These are phyloP conservation scores for Pandemis cinnamomeana DNA, from an alignment of 2,888 invertebrate genomes.

Conservation along the genomic window DNA sequence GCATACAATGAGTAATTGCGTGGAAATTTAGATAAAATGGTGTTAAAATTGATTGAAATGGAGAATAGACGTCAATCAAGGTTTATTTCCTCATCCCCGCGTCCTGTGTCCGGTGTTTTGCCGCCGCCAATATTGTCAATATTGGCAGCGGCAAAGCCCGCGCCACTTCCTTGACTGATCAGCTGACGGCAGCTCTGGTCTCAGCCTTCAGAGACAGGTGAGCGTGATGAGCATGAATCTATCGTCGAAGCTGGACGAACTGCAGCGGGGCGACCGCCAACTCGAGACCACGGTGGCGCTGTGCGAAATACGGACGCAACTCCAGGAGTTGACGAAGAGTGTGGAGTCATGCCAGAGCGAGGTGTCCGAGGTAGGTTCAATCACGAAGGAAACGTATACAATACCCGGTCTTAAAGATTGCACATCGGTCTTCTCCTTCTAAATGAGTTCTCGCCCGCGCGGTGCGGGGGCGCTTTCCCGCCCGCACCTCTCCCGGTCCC, in stretches of 20 bases:
- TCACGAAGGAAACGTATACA: too few relatives aligned
- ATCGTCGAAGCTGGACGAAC: slow-evolving; percentile 96
- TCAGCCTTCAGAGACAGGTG: slow-evolving; percentile 98
- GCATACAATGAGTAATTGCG: too few relatives aligned
- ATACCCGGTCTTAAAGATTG: too few relatives aligned
- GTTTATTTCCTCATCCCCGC: neutral
- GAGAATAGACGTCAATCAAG: neutral
- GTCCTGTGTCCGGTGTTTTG: neutral
- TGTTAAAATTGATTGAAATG: too few relatives aligned
- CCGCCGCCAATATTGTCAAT: neutral
- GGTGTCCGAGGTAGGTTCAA: slow-evolving; percentile 88
- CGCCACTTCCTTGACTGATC: slow-evolving; percentile 22
- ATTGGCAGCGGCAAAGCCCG: slow-evolving; percentile 8
- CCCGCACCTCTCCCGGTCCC: too few relatives aligned
- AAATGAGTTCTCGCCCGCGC: too few relatives aligned
- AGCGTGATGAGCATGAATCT: slow-evolving; percentile 99
- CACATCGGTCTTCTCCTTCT: too few relatives aligned
- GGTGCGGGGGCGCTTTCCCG: too few relatives aligned
- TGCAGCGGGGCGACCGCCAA: slow-evolving; percentile 95
- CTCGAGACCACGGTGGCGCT: slow-evolving; percentile 97
- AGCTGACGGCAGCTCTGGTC: slow-evolving; percentile 23
- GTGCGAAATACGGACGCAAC: slow-evolving; percentile 96
- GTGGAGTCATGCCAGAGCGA: slow-evolving; percentile 98
- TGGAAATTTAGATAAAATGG: too few relatives aligned
- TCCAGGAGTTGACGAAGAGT: slow-evolving; percentile 96